phyloP scores from a whole-genome alignment of 2,797 vertebrate species.

The Stomatorhinus walkeri region DNA sequence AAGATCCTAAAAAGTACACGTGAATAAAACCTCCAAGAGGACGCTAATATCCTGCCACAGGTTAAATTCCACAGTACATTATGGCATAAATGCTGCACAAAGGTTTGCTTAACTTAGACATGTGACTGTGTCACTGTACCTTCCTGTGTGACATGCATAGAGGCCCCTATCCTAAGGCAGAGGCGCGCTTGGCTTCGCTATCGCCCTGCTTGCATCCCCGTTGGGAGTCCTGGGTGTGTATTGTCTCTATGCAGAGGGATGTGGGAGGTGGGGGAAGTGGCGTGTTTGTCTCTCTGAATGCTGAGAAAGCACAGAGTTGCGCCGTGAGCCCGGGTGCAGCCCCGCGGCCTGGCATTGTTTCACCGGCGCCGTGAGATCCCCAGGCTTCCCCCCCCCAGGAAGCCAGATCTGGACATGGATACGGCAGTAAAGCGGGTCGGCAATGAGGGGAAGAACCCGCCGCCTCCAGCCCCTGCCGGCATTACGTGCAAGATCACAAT shows the following conservation, averaged over 20 bases:
- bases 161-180: conserved; percentile 36
- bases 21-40: background rate
- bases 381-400: conserved; percentile 11
- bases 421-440: background rate
- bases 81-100: background rate
- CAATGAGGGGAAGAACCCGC: background rate
- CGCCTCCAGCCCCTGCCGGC: background rate
- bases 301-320: conserved; percentile 20
- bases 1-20: background rate
- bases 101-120: background rate
- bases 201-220: conserved; percentile 20
- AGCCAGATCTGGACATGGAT: conserved; percentile 8
- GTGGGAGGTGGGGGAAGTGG: conserved; percentile 54
- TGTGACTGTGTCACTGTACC: background rate
- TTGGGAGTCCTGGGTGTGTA: conserved; percentile 29
- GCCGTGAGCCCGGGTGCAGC: background rate
- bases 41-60: background rate
- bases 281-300: conserved; percentile 42
- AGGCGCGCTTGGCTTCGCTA: conserved; percentile 24
- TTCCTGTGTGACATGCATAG: background rate
- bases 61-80: background rate
- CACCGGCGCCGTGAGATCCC: background rate
- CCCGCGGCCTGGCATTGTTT: conserved; percentile 27
- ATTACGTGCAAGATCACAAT: conserved; percentile 1
- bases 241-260: conserved; percentile 37